Conservation (phyloP, 2,888 invertebrate genomes). For the Seira musarum region DNA sequence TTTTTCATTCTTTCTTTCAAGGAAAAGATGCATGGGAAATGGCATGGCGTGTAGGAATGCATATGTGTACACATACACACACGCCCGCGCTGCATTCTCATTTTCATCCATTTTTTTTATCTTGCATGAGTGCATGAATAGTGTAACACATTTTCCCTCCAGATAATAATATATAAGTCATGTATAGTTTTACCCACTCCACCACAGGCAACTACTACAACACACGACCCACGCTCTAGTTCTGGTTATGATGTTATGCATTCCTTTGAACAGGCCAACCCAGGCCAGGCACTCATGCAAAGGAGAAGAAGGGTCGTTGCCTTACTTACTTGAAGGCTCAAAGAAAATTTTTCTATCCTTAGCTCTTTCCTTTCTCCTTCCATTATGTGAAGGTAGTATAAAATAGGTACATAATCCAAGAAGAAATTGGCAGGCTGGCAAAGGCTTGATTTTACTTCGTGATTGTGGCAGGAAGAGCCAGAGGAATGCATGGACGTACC, state of each 20-base stretch:
- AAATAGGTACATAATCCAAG: too few relatives aligned
- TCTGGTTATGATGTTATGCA: neutral
- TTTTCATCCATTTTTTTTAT: neutral
- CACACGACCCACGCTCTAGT: too few relatives aligned
- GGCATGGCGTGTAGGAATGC: neutral
- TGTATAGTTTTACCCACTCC: neutral
- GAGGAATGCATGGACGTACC: too few relatives aligned
- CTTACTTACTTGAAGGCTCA: conserved; percentile 26
- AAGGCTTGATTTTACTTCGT: too few relatives aligned
- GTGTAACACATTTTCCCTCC: conserved; percentile 1
- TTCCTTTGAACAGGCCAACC: neutral
- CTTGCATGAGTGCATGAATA: neutral
- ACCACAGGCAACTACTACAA: too few relatives aligned
- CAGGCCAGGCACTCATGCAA: conserved; percentile 2
- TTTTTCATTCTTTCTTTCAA: neutral
- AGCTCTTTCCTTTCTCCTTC: conserved; percentile 27
- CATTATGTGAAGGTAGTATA: too few relatives aligned
- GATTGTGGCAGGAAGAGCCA: too few relatives aligned
- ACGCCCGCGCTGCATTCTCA: neutral
- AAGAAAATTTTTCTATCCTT: conserved; percentile 42
- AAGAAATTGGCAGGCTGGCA: too few relatives aligned
- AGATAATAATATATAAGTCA: neutral
- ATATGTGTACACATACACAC: neutral
- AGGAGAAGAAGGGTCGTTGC: conserved; percentile 51
- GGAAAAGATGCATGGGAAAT: neutral